Conservation (phyloP, 2,888 invertebrate genomes). For the Strigamia maritima region DNA sequence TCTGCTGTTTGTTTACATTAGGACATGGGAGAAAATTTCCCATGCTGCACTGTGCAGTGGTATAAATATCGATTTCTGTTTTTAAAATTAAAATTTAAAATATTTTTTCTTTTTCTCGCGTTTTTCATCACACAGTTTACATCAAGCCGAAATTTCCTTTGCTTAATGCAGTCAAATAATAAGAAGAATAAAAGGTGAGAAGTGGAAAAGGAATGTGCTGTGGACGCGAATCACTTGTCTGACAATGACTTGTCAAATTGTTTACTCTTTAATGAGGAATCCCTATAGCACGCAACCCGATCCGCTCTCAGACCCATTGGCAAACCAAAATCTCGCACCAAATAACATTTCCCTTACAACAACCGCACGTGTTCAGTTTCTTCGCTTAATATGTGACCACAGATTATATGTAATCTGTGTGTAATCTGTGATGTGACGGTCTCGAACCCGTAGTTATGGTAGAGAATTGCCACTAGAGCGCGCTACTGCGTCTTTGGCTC, state of each 20-base stretch:
- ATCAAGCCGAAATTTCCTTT: neutral
- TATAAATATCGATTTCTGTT: too few species aligned
- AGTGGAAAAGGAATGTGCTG: conserved; percentile 30
- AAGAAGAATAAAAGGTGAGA: conserved; percentile 25
- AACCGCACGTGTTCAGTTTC: neutral
- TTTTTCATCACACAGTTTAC: neutral
- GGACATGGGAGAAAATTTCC: too few species aligned
- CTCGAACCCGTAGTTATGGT: too few species aligned
- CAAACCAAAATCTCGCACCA: conserved; percentile 10
- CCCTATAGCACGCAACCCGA: conserved; percentile 28
- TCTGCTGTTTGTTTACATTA: too few species aligned
- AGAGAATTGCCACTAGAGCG: too few species aligned
- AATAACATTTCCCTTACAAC: neutral
- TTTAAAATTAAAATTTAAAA: too few species aligned
- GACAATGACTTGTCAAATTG: conserved; percentile 34
- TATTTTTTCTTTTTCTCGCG: too few species aligned
- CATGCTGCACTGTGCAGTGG: too few species aligned
- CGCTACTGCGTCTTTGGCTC: too few species aligned
- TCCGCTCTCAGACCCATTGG: neutral
- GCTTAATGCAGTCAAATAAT: conserved; percentile 21
- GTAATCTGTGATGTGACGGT: too few species aligned
- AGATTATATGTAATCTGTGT: too few species aligned
- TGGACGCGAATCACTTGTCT: conserved; percentile 34
- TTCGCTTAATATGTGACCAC: neutral
- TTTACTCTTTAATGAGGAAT: conserved; percentile 25